Evolutionary conservation across 2,113 vertebrate species (phyloP).

Genomic region (Dascyllus trimaculatus): DNA sequence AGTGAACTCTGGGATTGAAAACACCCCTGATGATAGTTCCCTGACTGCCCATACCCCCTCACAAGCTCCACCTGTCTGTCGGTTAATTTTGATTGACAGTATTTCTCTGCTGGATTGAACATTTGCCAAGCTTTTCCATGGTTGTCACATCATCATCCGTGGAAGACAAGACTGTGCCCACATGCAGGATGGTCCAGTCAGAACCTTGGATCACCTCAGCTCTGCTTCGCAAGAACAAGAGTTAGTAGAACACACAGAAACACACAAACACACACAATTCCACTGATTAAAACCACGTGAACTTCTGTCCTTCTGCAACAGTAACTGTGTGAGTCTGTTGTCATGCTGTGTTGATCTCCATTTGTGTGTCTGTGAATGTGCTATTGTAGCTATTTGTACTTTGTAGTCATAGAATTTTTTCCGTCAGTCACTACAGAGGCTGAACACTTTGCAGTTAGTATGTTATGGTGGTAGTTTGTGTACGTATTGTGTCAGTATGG

Average conservation of each 20-base stretch:
- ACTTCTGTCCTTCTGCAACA: no score
- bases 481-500: background rate
- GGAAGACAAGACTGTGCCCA: conserved; percentile 86
- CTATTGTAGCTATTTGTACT: no score
- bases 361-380: background rate
- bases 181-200: conserved; percentile 88
- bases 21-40: conserved; percentile 49
- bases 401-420: no score
- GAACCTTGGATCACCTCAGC: conserved; percentile 86
- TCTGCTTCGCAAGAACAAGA: conserved; percentile 88
- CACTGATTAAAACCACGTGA: background rate
- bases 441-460: no score
- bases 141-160: conserved; percentile 88
- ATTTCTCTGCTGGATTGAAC: conserved; percentile 78
- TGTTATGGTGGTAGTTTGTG: background rate
- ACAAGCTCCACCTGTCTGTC: conserved; percentile 27
- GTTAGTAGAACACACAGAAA: conserved; percentile 80
- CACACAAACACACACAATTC: conserved; percentile 21
- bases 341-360: background rate
- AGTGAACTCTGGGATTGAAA: conserved; percentile 78
- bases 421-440: no score
- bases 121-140: conserved; percentile 84
- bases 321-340: background rate
- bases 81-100: conserved; percentile 65
- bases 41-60: conserved; percentile 33